Evolutionary conservation across 2,797 vertebrate species (phyloP), one percentile per base, ranked within the genome.

Genomic region (Danio kyathit): DNA sequence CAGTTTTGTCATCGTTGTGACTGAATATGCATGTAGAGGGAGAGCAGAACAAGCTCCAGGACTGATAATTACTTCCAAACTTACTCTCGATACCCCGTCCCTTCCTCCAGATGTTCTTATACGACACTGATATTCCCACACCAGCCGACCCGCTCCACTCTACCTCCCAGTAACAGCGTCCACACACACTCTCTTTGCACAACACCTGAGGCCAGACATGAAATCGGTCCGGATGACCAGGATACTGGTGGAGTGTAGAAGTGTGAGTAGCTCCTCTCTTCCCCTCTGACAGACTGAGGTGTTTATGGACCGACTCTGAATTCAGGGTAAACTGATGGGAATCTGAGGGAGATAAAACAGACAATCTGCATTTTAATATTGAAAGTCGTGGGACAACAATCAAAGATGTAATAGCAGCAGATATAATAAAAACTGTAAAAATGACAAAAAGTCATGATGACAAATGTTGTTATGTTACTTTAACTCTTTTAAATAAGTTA

Each of bases 121-220:
- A 78, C 8, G 44, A 76, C 11, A 82, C 51, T 12, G 69, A 72
- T n/a, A 82, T 44, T 10, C 19, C 19, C 13, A 78, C 75, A 7
- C 7, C 54, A 46, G 4, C n/a, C 13, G 16, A 9, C 12, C 66
- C 61, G 12, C 57, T 76, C 80, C 73, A 76, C 64, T 82, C 56
- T 1, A 70, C 64, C 73, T 82, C 73, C 73, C 73, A 82, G 80
- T 82, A 82, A 69, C 46, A 52, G 56, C 72, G 19, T 52, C 29
- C 73, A 51, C 64, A 13, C 49, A 52, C 49, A 11, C 4, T 52
- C 49, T 80, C 77, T 46, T 14, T 72, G 14, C 70, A 79, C 71
- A 83, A 54, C 46, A 83, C 82, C 48, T 83, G 76, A 10, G 8
- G n/a, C 54, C 64, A 80, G 12, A 6, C 13, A 19, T 49, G 16